Evolutionary conservation across 2,797 vertebrate species (phyloP), one percentile per base, ranked within the genome.

Genomic region (Muscicapa striata): DNA sequence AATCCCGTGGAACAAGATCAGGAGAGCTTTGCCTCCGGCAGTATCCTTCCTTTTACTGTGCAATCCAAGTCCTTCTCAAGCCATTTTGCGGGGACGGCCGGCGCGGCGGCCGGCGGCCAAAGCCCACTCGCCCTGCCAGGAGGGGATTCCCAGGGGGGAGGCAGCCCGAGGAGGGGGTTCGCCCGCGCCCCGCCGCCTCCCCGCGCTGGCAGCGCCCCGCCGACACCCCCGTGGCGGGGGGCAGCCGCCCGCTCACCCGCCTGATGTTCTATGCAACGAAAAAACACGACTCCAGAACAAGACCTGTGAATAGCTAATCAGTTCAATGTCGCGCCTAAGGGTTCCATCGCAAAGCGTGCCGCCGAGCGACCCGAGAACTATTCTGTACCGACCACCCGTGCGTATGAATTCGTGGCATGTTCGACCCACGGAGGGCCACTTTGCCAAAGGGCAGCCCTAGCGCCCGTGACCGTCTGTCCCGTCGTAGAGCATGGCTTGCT

Each of bases 221-320:
- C 6, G 14, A 85, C 62, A 76, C 95, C 97, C 96, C 97, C 69
- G 85, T 84, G 93, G 96, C 93, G 96, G 98, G 98, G 97, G 95
- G 97, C 98, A 96, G 97, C 98, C 97, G 97, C 98, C 98, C 97
- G 98, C 98, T 98, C 98, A 98, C 98, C 98, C 98, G 98, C 99
- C 98, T 98, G 98, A 99, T 96, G 98, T 99, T 99, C 99, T 99
- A 99, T 99, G 99, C 99, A 99, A 99, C 98, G 98, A 99, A 98
- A 98, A 97, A 98, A 98, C 96, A 97, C 97, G 96, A 98, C 96
- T 98, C 97, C 97, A 97, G 98, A 98, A 98, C 81, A 97, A 97
- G 97, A 97, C 97, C 97, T 97, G 98, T 98, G 98, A 97, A 98
- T 98, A 98, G 98, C 98, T 98, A 97, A 98, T 97, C 98, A 97